A percentile compares a stretch with the other conserved stretches of the same genome.
Evolutionary conservation across 2,113 vertebrate genomes (phyloP).

Genomic region (Xiphias gladius): DNA sequence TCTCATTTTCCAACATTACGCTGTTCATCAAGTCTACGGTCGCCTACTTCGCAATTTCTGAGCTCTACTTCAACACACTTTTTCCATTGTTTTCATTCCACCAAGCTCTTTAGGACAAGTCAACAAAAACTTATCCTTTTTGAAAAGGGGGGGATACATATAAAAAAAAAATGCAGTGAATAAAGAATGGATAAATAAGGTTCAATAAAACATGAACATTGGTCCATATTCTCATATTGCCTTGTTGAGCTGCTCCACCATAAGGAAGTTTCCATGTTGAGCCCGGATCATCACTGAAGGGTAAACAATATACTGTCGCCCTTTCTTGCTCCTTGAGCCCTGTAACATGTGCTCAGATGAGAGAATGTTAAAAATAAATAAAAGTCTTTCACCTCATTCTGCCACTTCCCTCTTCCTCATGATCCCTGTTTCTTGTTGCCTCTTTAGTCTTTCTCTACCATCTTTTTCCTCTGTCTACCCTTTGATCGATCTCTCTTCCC

Average conservation of each 20-base stretch:
- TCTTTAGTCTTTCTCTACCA: slow-evolving; percentile 30
- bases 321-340: slow-evolving; percentile 76
- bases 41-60: slow-evolving; percentile 29
- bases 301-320: slow-evolving; percentile 13
- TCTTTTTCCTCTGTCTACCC: slow-evolving; percentile 18
- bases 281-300: slow-evolving; percentile 78
- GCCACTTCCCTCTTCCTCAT: slow-evolving; percentile 11
- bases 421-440: slow-evolving; percentile 26
- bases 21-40: slow-evolving; percentile 28
- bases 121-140: slow-evolving; percentile 48
- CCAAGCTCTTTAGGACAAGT: slow-evolving; percentile 36
- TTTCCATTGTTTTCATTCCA: slow-evolving; percentile 24
- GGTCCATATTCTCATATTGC: slow-evolving; percentile 76
- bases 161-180: slow-evolving; percentile 63
- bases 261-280: slow-evolving; percentile 64
- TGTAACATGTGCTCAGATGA: slow-evolving; percentile 70
- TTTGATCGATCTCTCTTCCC: slow-evolving; percentile 45
- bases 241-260: slow-evolving; percentile 60
- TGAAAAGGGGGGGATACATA: slow-evolving; percentile 71
- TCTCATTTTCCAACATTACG: slow-evolving; percentile 22
- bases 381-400: slow-evolving; percentile 43
- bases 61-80: slow-evolving; percentile 55
- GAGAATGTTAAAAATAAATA: slow-evolving; percentile 62
- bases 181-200: slow-evolving; percentile 72
- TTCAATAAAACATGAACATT: slow-evolving; percentile 81